Percentiles rank a stretch among this genome's conserved stretches.
Evolutionary conservation across 1,140 invertebrate genomes (phyloP).

Genomic region (Acromyrmex charruanus): DNA sequence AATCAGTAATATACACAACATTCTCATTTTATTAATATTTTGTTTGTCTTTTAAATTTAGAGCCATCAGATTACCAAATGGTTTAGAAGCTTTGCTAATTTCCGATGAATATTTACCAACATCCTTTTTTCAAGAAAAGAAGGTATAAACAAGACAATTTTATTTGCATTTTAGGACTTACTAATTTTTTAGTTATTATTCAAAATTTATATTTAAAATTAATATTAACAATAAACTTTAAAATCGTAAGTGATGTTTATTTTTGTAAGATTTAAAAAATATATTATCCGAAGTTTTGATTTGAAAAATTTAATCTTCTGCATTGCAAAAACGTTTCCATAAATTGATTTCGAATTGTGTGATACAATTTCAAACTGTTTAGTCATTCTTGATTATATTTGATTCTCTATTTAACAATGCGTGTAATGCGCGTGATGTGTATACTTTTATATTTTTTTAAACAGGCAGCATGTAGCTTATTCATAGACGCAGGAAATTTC

Average conservation of each 20-base stretch:
- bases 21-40: not conserved
- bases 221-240: not conserved
- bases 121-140: constrained; percentile 80
- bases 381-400: not conserved
- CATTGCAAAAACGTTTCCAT: too few relatives aligned
- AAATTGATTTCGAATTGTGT: too few relatives aligned
- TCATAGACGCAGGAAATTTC: constrained; percentile 91
- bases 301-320: too few relatives aligned
- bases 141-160: constrained; percentile 72
- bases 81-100: constrained; percentile 90
- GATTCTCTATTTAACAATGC: not conserved
- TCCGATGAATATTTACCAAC: constrained; percentile 85
- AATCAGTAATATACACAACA: not conserved
- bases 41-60: constrained; percentile 80
- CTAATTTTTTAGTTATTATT: not conserved
- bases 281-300: not conserved
- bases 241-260: not conserved
- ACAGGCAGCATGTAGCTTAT: constrained; percentile 91
- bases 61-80: constrained; percentile 89
- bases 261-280: not conserved
- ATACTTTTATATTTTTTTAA: not conserved
- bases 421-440: not conserved
- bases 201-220: not conserved
- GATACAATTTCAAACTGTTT: not conserved
- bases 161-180: not conserved